Evolutionary conservation across 2,888 invertebrate species (phyloP), one percentile per base, ranked within the genome.

Genomic region (Sarcophaga caerulescens): DNA sequence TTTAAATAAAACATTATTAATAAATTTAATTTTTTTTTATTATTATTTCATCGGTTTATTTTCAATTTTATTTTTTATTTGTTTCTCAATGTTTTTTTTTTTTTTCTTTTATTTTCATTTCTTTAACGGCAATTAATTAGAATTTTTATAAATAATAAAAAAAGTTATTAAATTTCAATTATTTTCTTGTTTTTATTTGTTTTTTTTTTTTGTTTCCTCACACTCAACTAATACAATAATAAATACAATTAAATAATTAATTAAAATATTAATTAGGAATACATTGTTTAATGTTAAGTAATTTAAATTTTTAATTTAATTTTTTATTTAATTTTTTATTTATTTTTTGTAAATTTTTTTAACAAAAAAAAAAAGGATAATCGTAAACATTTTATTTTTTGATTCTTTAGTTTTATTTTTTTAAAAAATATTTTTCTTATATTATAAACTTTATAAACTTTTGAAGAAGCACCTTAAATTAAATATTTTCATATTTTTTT

Each of bases 191-290:
- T 66, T 44, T 60, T 82, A n/a, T n/a, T n/a, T n/a, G n/a, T 19
- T 35, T 79, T 66, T 44, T 60, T 66, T 71, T 71, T 60, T 68
- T 81, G 45, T 74, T 14, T 69, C 35, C 71, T 78, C 75, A 84
- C 76, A 85, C 73, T 69, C 4, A 81, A 87, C 8, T 35, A 35
- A 35, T 35, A 35, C 12, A 52, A 79, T 74, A 84, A 81, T 85
- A 83, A 87, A 84, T 85, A 83, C 44, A 82, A 79, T 75, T 79
- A 81, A 81, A 75, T 70, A 82, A 87, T 35, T 81, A 47, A 70
- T 19, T 74, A 66, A 44, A 65, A 59, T 47, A 23, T 25, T 45
- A 21, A 25, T 21, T 68, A 82, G 19, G 74, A 69, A 81, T 81
- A 66, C 4, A n/a, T 14, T 52, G 52, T 4, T 12, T 52, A 52